phyloP scores from a whole-genome alignment of 2,888 invertebrate genomes.

The Eubasilissa splendida region DNA sequence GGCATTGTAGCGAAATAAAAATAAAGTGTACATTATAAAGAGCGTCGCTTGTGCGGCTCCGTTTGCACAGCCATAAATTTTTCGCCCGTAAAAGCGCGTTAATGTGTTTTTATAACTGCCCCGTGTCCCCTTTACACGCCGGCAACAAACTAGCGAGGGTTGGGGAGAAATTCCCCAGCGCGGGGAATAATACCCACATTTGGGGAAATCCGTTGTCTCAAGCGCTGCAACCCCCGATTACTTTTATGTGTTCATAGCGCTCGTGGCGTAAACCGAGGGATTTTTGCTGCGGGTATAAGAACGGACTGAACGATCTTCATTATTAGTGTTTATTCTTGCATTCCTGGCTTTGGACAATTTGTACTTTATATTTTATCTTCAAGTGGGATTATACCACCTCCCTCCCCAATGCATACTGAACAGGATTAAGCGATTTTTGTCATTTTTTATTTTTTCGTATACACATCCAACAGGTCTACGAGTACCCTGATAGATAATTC shows the following conservation, averaged over 20 bases:
- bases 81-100: conserved; percentile 20
- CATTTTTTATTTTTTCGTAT: too few species aligned
- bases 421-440: too few species aligned
- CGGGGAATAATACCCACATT: conserved; percentile 12
- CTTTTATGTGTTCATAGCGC: not conserved
- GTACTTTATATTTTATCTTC: too few species aligned
- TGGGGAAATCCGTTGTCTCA: not conserved
- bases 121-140: conserved; percentile 21
- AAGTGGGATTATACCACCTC: too few species aligned
- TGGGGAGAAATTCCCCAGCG: not conserved
- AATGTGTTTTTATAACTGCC: conserved; percentile 41
- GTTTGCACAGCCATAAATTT: conserved; percentile 35
- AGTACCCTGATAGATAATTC: too few species aligned
- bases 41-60: not conserved
- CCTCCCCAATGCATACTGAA: too few species aligned
- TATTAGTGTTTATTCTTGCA: too few species aligned
- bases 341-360: too few species aligned
- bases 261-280: too few species aligned
- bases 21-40: not conserved
- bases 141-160: not conserved
- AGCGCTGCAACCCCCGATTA: conserved; percentile 5
- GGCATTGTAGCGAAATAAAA: conserved; percentile 1
- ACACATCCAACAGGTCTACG: too few species aligned
- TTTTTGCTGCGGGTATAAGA: too few species aligned
- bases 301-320: too few species aligned